Evolutionary conservation across 2,113 vertebrate species (phyloP).

Genomic region (Prietella phreatophila): DNA sequence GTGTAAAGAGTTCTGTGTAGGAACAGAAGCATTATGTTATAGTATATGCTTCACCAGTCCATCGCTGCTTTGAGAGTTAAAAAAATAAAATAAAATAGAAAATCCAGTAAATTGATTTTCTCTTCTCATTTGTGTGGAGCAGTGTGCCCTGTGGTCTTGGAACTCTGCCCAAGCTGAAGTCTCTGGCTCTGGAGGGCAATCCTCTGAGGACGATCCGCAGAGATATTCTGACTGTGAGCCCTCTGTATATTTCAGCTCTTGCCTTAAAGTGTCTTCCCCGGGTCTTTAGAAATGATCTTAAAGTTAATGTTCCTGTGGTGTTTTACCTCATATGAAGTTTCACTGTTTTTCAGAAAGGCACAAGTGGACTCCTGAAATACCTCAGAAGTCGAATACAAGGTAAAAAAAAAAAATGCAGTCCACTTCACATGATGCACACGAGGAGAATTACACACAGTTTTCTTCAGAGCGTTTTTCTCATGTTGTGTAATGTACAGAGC

Average conservation of each 20-base stretch:
- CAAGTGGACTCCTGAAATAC: conserved; percentile 89
- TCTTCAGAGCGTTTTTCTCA: neutral
- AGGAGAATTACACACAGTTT: neutral
- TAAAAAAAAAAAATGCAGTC: conserved; percentile 58
- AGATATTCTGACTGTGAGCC: conserved; percentile 85
- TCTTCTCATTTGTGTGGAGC: conserved; percentile 60
- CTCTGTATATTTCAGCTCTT: neutral
- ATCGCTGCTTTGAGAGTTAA: neutral
- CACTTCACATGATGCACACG: neutral
- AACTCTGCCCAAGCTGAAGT: conserved; percentile 83
- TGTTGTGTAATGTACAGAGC: conserved; percentile 67
- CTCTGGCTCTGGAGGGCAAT: conserved; percentile 88
- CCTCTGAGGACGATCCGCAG: conserved; percentile 88
- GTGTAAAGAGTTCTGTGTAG: neutral
- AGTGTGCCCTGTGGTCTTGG: conserved; percentile 86
- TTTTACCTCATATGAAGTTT: neutral
- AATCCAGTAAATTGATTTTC: neutral
- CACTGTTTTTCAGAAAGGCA: conserved; percentile 83
- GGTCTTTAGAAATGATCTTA: neutral
- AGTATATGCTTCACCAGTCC: neutral
- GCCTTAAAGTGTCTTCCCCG: neutral
- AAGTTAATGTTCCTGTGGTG: neutral
- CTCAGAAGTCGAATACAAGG: conserved; percentile 89
- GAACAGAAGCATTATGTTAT: neutral
- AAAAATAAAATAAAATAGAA: neutral